Evolutionary conservation across 2,797 vertebrate species (phyloP), one percentile per base, ranked within the genome.

Genomic region (Hippoglossus hippoglossus): DNA sequence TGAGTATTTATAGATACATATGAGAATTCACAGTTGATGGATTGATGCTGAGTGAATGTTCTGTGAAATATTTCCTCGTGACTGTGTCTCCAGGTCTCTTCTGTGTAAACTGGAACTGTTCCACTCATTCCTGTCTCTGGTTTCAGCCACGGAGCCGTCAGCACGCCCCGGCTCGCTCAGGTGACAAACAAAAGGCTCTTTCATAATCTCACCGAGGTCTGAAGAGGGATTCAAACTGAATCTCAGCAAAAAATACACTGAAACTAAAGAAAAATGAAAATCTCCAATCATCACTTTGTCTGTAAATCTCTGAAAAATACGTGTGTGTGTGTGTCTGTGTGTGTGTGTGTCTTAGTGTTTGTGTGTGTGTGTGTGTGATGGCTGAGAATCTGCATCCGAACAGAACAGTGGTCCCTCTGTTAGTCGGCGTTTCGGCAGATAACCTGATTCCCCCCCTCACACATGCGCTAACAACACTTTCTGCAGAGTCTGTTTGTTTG

Each of bases 41-140:
- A 1, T 12, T 39, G 36, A 34, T 10, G 34, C 34, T 34, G 8
- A 39, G 36, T 39, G 36, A 39, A 39, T 39, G 36, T 39, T 10
- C 34, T 34, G 31, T 34, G 31, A 10, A 34, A 34, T 34, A 8
- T 39, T 2, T 39, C 34, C 34, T 36, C 34, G 12, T 18, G 13
- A 11, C 39, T 46, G 36, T 70, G 22, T 77, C 10, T 86, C 28
- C 86, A 99, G 98, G 86, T 99, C 98, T 70, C 92, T 89, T 41
- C 94, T 99, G 81, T 96, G 96, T 89, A 99, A 98, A 88, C 89
- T 94, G 75, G 97, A 97, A 77, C 93, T 99, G n/a, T 99, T 99
- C 57, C 94, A 80, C 46, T 78, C 83, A 4, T 99, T 99, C 87
- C 89, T 94, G 91, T 94, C 94, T 61, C 86, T 99, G 68, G 86